Evolutionary conservation across 1,140 invertebrate species (phyloP).

Genomic region (Ditylenchus dipsaci): DNA sequence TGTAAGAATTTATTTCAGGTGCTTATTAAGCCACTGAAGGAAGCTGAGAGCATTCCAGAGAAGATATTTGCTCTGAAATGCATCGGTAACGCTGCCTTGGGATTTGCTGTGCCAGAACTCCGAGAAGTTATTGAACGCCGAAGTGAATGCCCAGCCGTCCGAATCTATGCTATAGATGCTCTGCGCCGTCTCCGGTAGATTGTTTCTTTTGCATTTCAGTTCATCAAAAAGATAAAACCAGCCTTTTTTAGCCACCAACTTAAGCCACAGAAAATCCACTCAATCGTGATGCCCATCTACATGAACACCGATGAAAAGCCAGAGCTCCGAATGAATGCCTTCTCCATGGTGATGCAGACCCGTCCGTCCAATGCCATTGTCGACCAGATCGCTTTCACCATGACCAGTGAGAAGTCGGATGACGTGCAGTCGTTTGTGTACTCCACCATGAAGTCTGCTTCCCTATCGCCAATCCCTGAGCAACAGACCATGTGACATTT

Average conservation of each 20-base stretch:
- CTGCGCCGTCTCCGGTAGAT: slow-evolving; percentile 36
- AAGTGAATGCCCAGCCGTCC: slow-evolving; percentile 33
- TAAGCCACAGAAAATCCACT: slow-evolving; percentile 47
- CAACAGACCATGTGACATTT: slow-evolving; percentile 23
- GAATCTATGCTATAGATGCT: slow-evolving; percentile 49
- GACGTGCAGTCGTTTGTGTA: slow-evolving; percentile 48
- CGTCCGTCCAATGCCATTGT: slow-evolving; percentile 37
- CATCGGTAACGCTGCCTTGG: slow-evolving; percentile 50
- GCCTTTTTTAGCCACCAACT: neutral
- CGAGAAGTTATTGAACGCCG: slow-evolving; percentile 47
- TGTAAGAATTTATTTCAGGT: slow-evolving; percentile 21
- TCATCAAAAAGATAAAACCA: neutral
- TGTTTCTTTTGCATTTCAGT: neutral
- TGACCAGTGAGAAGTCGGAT: slow-evolving; percentile 38
- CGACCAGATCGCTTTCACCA: slow-evolving; percentile 38
- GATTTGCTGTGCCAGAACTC: slow-evolving; percentile 37
- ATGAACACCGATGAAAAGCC: slow-evolving; percentile 43
- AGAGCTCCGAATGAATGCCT: slow-evolving; percentile 48
- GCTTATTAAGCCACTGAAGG: slow-evolving; percentile 35
- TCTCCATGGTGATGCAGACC: slow-evolving; percentile 43
- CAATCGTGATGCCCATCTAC: slow-evolving; percentile 48
- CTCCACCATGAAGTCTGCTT: slow-evolving; percentile 31
- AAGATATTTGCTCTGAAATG: slow-evolving; percentile 49
- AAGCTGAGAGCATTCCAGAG: slow-evolving; percentile 34
- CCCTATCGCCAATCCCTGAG: slow-evolving; percentile 40